Percentiles rank a stretch among this genome's conserved stretches.
Conservation (phyloP, 92 coral and sea anemone genomes). For the Actinostola sp. region DNA sequence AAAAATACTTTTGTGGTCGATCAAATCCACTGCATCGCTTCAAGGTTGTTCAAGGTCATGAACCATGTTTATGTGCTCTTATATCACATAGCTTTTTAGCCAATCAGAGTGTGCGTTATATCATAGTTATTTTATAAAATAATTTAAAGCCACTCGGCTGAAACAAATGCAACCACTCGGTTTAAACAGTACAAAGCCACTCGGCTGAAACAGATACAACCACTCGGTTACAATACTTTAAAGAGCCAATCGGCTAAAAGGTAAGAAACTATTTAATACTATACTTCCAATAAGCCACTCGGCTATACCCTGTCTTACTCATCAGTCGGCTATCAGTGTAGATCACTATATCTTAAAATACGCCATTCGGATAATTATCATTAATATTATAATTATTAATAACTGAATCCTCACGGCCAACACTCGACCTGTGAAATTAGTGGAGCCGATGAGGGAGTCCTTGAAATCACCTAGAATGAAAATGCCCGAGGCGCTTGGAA, state of each 20-base stretch:
- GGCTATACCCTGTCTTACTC: neutral
- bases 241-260: neutral
- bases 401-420: neutral
- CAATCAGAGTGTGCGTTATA: no score
- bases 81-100: no score
- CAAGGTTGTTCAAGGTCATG: no score
- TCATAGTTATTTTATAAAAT: no score
- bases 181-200: slow-evolving; percentile 1
- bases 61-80: no score
- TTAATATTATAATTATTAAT: no score
- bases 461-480: neutral
- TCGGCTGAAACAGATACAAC: neutral
- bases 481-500: neutral
- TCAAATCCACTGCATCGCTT: no score
- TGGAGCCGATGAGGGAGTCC: neutral
- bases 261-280: no score
- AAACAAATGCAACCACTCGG: no score
- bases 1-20: no score
- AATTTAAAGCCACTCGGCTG: no score
- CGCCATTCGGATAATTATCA: neutral
- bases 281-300: slow-evolving; percentile 5
- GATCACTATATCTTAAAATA: neutral
- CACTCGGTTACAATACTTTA: neutral
- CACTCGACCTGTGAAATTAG: neutral
- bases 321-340: neutral